phyloP scores from a whole-genome alignment of 2,797 vertebrate species.

The Peromyscus melanophrys region DNA sequence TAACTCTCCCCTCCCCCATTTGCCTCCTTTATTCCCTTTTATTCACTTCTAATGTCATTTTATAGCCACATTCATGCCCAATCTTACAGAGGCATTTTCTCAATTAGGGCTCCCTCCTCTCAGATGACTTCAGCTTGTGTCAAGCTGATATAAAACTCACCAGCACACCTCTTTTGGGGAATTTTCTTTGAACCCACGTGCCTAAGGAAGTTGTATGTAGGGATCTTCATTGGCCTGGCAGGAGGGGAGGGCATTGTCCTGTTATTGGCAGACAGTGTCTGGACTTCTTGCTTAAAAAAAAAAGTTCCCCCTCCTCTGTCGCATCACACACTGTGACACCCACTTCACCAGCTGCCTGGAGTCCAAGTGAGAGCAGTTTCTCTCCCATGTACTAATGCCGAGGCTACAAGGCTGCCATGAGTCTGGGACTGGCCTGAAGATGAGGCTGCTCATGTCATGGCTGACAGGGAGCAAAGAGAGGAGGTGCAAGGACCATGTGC shows the following conservation, averaged over 20 bases:
- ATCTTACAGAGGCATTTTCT: background rate
- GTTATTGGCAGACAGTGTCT: background rate
- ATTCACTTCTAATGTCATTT: no score
- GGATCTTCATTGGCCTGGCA: background rate
- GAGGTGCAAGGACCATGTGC: no score
- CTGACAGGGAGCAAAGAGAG: background rate
- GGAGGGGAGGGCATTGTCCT: background rate
- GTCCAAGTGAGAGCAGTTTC: background rate
- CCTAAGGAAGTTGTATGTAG: background rate
- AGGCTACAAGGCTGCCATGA: background rate
- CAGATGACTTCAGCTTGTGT: background rate
- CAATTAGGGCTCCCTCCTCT: background rate
- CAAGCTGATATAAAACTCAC: no score
- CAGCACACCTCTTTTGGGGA: background rate
- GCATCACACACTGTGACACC: background rate
- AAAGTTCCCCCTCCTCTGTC: background rate
- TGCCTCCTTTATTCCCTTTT: no score
- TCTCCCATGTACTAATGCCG: background rate
- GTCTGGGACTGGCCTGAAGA: background rate
- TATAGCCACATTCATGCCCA: background rate
- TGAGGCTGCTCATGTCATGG: background rate
- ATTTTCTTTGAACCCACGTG: background rate
- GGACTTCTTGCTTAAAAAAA: background rate
- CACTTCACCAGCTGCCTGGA: background rate
- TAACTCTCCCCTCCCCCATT: no score